Conservation (phyloP, 2,797 vertebrate species). For the Moxostoma hubbsi region DNA sequence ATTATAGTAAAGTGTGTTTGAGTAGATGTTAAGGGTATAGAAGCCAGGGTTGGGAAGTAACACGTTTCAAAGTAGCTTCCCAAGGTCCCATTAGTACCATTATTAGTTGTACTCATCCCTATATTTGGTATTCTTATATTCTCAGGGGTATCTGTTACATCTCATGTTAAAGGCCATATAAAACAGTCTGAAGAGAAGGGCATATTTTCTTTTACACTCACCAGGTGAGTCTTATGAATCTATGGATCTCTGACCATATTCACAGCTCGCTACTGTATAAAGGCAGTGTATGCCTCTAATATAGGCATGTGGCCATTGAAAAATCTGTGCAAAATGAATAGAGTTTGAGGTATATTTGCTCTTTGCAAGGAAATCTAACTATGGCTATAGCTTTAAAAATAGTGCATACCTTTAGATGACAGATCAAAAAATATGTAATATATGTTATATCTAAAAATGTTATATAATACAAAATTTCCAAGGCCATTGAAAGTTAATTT, state of each 20-base stretch:
- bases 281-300: constrained; percentile 13
- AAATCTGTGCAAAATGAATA: constrained; percentile 62
- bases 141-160: not conserved
- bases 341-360: constrained; percentile 63
- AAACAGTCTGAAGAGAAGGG: constrained; percentile 33
- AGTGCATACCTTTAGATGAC: not conserved
- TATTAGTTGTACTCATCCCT: constrained; percentile 16
- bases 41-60: no score
- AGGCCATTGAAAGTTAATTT: not conserved
- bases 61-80: not conserved
- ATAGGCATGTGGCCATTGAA: constrained; percentile 28
- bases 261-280: constrained; percentile 66
- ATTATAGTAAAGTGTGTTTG: no score
- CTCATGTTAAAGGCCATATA: constrained; percentile 51
- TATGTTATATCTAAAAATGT: not conserved
- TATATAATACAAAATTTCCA: no score
- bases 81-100: not conserved
- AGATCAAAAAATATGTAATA: not conserved
- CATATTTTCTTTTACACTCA: constrained; percentile 61
- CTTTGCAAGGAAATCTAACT: not conserved
- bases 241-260: constrained; percentile 66
- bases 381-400: no score
- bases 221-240: constrained; percentile 50
- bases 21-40: no score
- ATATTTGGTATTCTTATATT: not conserved